A percentile compares a stretch with the other conserved stretches of the same genome.
phyloP scores from a whole-genome alignment of 2,888 invertebrate species.

The Salticus scenicus region DNA sequence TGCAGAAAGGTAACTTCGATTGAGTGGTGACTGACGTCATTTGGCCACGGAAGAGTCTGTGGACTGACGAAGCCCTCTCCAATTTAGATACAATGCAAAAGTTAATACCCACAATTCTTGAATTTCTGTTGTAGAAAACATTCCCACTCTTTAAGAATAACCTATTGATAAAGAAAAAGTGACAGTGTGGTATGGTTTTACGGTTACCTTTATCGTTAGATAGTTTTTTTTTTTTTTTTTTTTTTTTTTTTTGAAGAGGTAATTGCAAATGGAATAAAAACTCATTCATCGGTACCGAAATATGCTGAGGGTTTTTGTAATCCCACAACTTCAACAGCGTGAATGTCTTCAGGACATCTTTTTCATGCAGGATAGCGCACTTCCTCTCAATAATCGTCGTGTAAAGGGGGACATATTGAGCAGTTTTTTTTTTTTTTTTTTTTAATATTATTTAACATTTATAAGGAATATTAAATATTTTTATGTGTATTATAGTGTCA shows the following conservation, averaged over 20 bases:
- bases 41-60: slow-evolving; percentile 14
- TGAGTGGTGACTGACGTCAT: neutral
- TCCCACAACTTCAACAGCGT: neutral
- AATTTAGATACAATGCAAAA: neutral
- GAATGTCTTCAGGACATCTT: slow-evolving; percentile 29
- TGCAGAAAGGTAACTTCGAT: neutral
- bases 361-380: slow-evolving; percentile 14
- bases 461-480: too few species aligned
- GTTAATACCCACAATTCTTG: slow-evolving; percentile 36
- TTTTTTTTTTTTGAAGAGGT: slow-evolving; percentile 13
- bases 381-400: slow-evolving; percentile 14
- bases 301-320: neutral
- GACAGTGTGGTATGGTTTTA: neutral
- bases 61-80: neutral
- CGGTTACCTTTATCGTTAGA: neutral
- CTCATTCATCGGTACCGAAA: too few species aligned
- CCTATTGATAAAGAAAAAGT: slow-evolving; percentile 14
- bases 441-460: too few species aligned
- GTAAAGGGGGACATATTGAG: neutral
- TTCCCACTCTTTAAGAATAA: neutral
- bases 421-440: too few species aligned
- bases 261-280: slow-evolving; percentile 23
- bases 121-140: slow-evolving; percentile 8
- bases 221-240: too few species aligned
- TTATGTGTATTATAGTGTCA: too few species aligned